Base-by-base conservation (phyloP, 2,888 invertebrate species). In the Poecilus cupreus region DNA sequence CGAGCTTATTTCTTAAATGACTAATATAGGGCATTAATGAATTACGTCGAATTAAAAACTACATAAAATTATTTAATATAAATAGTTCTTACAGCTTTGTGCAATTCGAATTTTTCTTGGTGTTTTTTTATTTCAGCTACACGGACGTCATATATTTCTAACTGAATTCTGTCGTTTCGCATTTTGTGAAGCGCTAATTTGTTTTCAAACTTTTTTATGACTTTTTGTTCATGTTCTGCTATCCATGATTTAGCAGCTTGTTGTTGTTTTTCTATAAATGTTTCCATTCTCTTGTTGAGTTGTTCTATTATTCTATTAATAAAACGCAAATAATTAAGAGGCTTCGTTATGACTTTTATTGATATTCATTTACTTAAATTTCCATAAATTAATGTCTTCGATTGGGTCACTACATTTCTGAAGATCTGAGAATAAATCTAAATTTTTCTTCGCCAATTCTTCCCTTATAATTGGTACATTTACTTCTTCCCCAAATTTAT, bases 101-200 rank as follows among this genome's bases (percentile, higher is more conserved):
- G 68, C 49, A 16, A n/a, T 2, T 46, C 72, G 18, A 75, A 75
- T 26, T n/a, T 37, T 20, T 80, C 60, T 46, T 39, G 4, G 49
- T 81, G 75, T 26, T 81, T 60, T 18, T 46, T 60, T 11, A 81
- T 60, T 18, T 81, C 81, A 43, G 75, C 43, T 20, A 81, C 26
- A 6, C 81, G 57, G 10, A 75, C 46, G 8, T 81, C 75, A 20
- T 75, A 64, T n/a, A 81, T 60, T 26, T 81, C 81, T 18, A 32
- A 39, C 22, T 46, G 13, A 75, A 81, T 75, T 32, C 75, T 39
- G 11, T 81, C 37, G 43, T 46, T 26, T 43, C 81, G 24, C 26
- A 26, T 3, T n/a, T 74, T 20, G 18, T 81, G 75, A 26, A 64
- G 46, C 20, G 32, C 46, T 10, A 81, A 6, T 49, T 81, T 64